Evolutionary conservation across 2,113 vertebrate species (phyloP).

Genomic region (Chunga burmeisteri): DNA sequence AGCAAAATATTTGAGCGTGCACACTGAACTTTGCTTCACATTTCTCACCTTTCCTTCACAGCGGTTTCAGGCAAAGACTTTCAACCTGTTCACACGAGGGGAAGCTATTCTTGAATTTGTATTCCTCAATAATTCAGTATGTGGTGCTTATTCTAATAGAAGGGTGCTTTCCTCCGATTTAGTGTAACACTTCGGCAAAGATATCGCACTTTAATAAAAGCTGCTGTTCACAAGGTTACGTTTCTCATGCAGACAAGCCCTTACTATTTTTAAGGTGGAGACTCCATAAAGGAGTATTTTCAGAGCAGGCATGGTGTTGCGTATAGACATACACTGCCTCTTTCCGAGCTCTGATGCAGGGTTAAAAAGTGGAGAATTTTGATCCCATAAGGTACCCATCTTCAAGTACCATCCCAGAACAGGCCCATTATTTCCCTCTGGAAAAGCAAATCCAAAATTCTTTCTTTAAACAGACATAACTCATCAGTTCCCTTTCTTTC

Average conservation of each 20-base stretch:
- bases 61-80: neutral
- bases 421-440: neutral
- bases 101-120: neutral
- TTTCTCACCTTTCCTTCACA: neutral
- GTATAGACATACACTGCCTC: neutral
- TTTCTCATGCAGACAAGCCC: neutral
- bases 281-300: neutral
- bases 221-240: neutral
- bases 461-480: neutral
- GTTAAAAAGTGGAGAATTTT: neutral
- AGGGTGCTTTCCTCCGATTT: neutral
- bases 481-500: neutral
- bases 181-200: neutral
- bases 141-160: neutral
- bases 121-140: neutral
- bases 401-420: neutral
- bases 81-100: neutral
- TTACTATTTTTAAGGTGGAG: neutral
- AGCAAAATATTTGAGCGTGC: neutral
- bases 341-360: neutral
- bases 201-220: neutral
- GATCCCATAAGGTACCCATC: neutral
- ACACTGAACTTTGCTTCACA: neutral
- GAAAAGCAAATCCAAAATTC: neutral
- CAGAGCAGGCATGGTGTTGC: neutral